phyloP scores from a whole-genome alignment of 1,140 invertebrate genomes.

The Hypothenemus hampei region DNA sequence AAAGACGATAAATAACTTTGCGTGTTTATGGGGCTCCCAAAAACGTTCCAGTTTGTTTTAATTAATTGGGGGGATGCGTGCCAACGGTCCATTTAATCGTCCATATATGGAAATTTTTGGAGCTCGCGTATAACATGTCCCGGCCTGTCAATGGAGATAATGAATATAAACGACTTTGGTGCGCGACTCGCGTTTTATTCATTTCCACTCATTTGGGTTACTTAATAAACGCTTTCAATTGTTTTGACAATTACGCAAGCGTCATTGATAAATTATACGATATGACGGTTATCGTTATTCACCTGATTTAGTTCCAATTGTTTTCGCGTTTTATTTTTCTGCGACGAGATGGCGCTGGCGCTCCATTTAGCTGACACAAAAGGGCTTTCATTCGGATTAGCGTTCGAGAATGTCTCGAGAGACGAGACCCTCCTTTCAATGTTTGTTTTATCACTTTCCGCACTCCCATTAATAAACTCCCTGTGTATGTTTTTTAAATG shows the following conservation, averaged over 20 bases:
- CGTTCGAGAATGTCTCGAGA: conserved; percentile 19
- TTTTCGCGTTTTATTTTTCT: no score
- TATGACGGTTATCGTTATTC: no score
- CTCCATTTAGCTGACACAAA: conserved; percentile 20
- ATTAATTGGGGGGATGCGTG: conserved; percentile 4
- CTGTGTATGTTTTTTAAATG: no score
- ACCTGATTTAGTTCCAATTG: no score
- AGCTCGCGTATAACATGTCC: no score
- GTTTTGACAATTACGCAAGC: no score
- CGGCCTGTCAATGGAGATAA: no score
- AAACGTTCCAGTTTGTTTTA: conserved; percentile 6
- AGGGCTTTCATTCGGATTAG: conserved; percentile 28
- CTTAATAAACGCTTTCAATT: no score
- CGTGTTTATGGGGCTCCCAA: conserved; percentile 5
- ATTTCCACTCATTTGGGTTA: no score
- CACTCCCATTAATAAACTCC: conserved; percentile 26
- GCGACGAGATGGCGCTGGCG: conserved; percentile 19
- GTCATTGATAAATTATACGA: no score
- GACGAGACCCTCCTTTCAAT: conserved; percentile 25
- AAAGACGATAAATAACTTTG: background rate
- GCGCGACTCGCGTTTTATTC: no score
- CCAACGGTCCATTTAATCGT: background rate
- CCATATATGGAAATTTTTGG: conserved; percentile 1
- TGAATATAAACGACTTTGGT: no score
- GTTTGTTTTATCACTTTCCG: conserved; percentile 27